Evolutionary conservation across 2,113 vertebrate species (phyloP).

Genomic region (Megalops atlanticus): DNA sequence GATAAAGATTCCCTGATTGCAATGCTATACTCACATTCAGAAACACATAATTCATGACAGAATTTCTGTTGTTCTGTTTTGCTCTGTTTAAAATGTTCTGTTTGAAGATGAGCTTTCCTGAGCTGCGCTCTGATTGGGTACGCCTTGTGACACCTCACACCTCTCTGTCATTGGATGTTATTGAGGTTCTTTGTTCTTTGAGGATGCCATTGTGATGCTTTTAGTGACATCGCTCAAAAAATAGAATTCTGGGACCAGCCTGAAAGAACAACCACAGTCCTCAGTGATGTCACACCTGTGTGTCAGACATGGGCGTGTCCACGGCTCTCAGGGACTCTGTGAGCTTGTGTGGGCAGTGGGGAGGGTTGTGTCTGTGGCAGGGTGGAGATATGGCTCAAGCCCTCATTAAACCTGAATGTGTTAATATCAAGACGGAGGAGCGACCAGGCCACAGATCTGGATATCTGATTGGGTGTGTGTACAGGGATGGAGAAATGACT

Average conservation of each 20-base stretch:
- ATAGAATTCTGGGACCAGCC: too few relatives aligned
- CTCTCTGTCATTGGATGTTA: slow-evolving; percentile 41
- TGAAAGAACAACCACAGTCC: too few relatives aligned
- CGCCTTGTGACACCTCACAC: slow-evolving; percentile 29
- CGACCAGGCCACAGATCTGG: too few relatives aligned
- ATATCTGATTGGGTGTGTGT: too few relatives aligned
- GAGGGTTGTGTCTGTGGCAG: neutral
- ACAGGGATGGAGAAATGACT: too few relatives aligned
- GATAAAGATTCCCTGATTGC: too few relatives aligned
- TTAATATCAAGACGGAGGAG: too few relatives aligned
- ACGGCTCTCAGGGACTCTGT: neutral
- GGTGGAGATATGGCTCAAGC: too few relatives aligned
- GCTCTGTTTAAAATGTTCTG: neutral
- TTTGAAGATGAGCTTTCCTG: slow-evolving; percentile 24
- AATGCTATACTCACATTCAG: neutral
- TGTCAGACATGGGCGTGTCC: slow-evolving; percentile 27
- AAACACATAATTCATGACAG: too few relatives aligned
- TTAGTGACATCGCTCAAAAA: slow-evolving; percentile 58
- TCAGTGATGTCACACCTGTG: slow-evolving; percentile 44
- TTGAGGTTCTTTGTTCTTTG: slow-evolving; percentile 36
- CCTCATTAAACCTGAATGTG: too few relatives aligned
- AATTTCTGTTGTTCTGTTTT: too few relatives aligned
- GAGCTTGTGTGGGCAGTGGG: neutral
- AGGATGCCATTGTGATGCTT: too few relatives aligned
- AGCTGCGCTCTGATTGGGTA: slow-evolving; percentile 18